Evolutionary conservation across 2,113 vertebrate genomes (phyloP), one percentile per base, ranked within the genome.

Genomic region (Macrotus californicus): DNA sequence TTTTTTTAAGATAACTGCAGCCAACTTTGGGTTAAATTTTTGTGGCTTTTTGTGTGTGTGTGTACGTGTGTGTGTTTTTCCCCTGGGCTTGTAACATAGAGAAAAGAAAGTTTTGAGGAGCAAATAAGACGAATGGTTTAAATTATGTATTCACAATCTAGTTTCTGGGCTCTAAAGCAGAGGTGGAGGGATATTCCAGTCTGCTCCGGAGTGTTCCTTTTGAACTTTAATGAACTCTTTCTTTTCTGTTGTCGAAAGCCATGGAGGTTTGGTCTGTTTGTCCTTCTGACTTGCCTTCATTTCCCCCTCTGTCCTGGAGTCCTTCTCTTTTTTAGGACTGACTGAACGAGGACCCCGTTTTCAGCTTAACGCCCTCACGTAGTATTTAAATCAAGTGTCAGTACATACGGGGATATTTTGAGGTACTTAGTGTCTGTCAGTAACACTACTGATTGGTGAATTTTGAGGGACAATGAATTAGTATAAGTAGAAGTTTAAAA

Each of bases 61-160:
- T 50, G 50, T 50, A 18, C 19, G 52, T 54, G 52, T 54, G 19
- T 54, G 52, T 8, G 9, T 48, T 19, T 21, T 26, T 0, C 1
- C 14, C 10, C 6, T 52, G 54, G 31, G 29, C 41, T 59, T 82
- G 59, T 82, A 21, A 22, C 41, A 72, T 29, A 88, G 76, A 73
- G 26, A 90, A 92, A 92, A 90, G 19, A 48, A 70, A 84, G 22
- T 52, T 76, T 94, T 93, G 67, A 85, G 83, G 52, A 72, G 24
- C 39, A 79, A 73, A 31, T 92, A 31, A 80, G 15, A 70, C 48
- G 81, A 84, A 21, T 46, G 69, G 84, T 76, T 90, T 90, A 43
- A 95, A 50, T 54, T 48, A 59, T 69, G 87, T 90, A 48, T 59
- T 89, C 82, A n/a, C 52, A 7, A 67, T 87, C 46, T 67, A 90